A percentile compares a stretch with the other conserved stretches of the same genome.
Conservation (phyloP, 2,797 vertebrate genomes). For the Heterohyrax brucei region DNA sequence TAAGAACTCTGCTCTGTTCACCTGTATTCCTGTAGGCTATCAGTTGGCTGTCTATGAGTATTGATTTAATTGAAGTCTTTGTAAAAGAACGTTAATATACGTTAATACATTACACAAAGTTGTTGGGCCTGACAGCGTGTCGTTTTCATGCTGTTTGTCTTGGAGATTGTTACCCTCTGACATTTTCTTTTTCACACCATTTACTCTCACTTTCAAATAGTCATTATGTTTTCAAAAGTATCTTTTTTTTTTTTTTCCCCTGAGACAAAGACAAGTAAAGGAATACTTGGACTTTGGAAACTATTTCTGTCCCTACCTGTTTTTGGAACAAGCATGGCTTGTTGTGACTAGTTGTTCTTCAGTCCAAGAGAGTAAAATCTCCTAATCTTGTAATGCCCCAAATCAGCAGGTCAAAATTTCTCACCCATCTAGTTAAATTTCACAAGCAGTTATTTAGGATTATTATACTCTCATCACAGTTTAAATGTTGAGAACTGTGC, state of each 20-base stretch:
- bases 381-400: neutral
- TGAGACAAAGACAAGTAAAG: slow-evolving; percentile 15
- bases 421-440: neutral
- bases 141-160: slow-evolving; percentile 5
- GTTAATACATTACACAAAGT: neutral
- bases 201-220: slow-evolving; percentile 23
- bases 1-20: neutral
- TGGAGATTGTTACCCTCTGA: neutral
- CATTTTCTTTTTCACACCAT: neutral
- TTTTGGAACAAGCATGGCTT: neutral
- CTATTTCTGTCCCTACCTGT: neutral
- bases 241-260: neutral
- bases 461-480: slow-evolving; percentile 5
- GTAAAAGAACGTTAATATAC: neutral
- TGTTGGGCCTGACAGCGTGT: neutral
- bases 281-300: slow-evolving; percentile 31
- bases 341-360: neutral
- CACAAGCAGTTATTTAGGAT: slow-evolving; percentile 18
- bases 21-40: neutral
- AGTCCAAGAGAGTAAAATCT: neutral
- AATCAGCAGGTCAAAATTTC: neutral
- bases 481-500: neutral
- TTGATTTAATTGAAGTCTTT: neutral
- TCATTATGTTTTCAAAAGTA: slow-evolving; percentile 24
- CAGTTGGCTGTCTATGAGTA: neutral